A percentile compares a stretch with the other conserved stretches of the same genome.
Evolutionary conservation across 2,113 vertebrate genomes (phyloP).

Genomic region (Tachysurus vachellii): DNA sequence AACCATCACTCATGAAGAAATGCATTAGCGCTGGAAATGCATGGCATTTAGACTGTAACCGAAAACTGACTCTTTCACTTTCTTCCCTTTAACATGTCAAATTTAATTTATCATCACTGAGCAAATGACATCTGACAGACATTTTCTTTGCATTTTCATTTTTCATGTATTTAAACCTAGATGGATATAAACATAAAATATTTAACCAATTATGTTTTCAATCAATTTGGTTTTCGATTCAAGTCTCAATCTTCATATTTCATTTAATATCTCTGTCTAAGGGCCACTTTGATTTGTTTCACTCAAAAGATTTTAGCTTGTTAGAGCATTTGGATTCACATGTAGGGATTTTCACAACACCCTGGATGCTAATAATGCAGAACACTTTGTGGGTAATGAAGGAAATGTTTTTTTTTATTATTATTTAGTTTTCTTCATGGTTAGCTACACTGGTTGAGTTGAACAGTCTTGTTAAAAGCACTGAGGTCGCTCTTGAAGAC

Average conservation of each 20-base stretch:
- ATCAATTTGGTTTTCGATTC: neutral
- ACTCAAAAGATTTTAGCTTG: constrained; percentile 15
- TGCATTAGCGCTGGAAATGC: neutral
- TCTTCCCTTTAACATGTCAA: neutral
- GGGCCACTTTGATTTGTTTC: neutral
- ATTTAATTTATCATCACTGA: neutral
- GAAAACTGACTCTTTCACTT: neutral
- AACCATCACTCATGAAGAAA: neutral
- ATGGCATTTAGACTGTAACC: neutral
- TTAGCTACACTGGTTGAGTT: neutral
- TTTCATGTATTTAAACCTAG: neutral
- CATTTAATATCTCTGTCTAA: neutral
- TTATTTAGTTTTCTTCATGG: neutral
- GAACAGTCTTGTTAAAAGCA: constrained; percentile 45
- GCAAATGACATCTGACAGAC: neutral
- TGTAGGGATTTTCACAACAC: neutral
- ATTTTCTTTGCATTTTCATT: too few relatives aligned
- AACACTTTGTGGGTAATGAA: constrained; percentile 38
- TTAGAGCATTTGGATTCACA: constrained; percentile 10
- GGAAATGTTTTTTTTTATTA: neutral
- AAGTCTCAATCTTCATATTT: neutral
- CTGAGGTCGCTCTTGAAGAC: constrained; percentile 7
- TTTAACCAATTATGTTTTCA: too few relatives aligned
- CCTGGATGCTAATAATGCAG: neutral
- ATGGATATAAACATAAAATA: neutral